phyloP scores from a whole-genome alignment of 2,888 invertebrate genomes.

The Cephus nigrinus region DNA sequence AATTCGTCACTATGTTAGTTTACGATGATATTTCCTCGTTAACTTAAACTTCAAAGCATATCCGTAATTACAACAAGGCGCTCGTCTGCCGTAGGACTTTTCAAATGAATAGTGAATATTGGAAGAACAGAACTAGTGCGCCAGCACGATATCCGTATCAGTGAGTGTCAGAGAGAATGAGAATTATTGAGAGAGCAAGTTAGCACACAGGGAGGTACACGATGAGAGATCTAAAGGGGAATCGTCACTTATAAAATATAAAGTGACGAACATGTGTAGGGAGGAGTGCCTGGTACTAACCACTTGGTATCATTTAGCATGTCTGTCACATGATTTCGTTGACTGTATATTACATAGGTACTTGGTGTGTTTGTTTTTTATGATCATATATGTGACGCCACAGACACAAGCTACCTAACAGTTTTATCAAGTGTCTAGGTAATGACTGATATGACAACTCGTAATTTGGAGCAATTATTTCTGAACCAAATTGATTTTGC shows the following conservation, averaged over 20 bases:
- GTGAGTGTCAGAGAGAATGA: neutral
- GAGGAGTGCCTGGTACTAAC: conserved; percentile 13
- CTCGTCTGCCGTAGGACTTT: neutral
- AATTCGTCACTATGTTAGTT: neutral
- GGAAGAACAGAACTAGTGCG: neutral
- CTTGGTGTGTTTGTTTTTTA: conserved; percentile 1
- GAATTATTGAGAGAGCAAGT: conserved; percentile 13
- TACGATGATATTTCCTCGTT: neutral
- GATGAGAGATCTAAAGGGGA: conserved; percentile 4
- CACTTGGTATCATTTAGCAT: conserved; percentile 24
- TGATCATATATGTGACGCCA: neutral
- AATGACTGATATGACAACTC: no score
- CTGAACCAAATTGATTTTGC: neutral
- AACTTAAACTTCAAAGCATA: neutral
- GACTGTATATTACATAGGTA: conserved; percentile 8
- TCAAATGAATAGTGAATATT: neutral
- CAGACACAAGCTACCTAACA: neutral
- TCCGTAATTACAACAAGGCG: neutral
- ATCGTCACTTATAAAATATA: conserved; percentile 19
- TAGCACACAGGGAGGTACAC: neutral
- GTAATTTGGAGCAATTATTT: neutral
- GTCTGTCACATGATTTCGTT: conserved; percentile 24
- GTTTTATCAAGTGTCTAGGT: neutral
- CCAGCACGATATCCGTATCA: neutral
- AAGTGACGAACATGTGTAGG: conserved; percentile 16